Conservation (phyloP, 1,140 invertebrate species). For the Sitobion miscanthi region DNA sequence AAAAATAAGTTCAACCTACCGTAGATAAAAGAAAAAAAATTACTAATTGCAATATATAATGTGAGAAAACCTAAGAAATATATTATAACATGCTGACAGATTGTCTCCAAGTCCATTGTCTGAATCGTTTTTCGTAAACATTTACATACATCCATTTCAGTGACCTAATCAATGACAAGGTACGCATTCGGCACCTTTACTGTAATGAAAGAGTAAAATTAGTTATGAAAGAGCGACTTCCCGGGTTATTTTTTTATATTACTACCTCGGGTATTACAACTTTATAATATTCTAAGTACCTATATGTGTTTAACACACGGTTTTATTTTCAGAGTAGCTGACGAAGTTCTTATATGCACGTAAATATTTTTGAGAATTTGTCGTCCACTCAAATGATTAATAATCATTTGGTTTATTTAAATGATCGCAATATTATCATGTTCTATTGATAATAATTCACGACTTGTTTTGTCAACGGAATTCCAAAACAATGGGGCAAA, state of each 20-base stretch:
- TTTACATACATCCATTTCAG: background rate
- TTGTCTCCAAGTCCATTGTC: background rate
- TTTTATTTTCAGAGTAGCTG: no score
- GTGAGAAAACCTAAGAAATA: background rate
- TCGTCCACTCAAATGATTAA: background rate
- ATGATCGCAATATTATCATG: background rate
- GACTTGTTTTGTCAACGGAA: background rate
- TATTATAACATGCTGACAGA: background rate
- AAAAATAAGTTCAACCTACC: background rate
- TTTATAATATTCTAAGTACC: no score
- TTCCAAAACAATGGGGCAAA: background rate
- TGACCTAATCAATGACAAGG: no score
- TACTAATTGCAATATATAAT: background rate
- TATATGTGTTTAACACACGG: no score
- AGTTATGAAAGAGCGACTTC: no score
- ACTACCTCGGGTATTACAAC: no score
- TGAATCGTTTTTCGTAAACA: background rate
- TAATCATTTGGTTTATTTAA: background rate
- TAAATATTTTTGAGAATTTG: no score
- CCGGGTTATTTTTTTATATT: no score
- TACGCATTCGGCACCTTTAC: no score
- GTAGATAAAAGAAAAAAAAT: background rate
- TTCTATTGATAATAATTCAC: background rate
- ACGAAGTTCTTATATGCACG: no score
- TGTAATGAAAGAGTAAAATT: no score